phyloP scores from a whole-genome alignment of 2,113 vertebrate genomes.

The Ptilonorhynchus violaceus region DNA sequence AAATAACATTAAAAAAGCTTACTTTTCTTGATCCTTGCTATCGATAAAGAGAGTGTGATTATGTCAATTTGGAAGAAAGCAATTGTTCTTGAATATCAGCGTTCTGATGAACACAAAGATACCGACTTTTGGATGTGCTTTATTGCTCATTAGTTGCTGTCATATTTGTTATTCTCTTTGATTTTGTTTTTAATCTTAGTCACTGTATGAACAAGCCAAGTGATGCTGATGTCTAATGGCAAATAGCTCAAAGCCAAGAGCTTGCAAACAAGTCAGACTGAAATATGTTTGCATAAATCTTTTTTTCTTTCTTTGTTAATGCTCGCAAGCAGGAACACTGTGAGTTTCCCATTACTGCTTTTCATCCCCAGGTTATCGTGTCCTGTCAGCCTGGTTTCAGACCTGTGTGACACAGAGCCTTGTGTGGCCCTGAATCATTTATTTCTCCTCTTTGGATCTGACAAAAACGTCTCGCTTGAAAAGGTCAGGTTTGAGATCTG shows the following conservation, averaged over 20 bases:
- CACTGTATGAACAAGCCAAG: not conserved
- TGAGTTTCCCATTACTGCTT: not conserved
- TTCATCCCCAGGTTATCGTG: not conserved
- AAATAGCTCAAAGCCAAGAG: not conserved
- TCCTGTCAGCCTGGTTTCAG: not conserved
- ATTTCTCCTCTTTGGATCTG: not conserved
- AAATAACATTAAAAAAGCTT: not conserved
- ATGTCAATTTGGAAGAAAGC: not conserved
- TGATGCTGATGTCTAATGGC: not conserved
- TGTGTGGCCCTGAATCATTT: not conserved
- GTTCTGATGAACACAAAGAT: not conserved
- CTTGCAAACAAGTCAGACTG: not conserved
- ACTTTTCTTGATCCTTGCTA: not conserved
- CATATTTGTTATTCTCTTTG: not conserved
- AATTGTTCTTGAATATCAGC: not conserved
- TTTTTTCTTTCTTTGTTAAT: not conserved
- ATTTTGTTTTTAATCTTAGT: not conserved
- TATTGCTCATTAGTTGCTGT: not conserved
- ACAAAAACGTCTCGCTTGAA: not conserved
- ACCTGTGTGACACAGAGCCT: not conserved
- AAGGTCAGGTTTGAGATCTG: not conserved
- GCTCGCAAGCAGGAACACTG: not conserved
- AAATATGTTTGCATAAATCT: not conserved
- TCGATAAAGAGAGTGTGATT: not conserved
- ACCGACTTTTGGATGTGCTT: not conserved